A percentile compares a stretch with the other conserved stretches of the same genome.
These are phyloP conservation scores for Eupleurogrammus muticus DNA, from an alignment of 2,797 vertebrate species.

Conservation along the genomic window DNA sequence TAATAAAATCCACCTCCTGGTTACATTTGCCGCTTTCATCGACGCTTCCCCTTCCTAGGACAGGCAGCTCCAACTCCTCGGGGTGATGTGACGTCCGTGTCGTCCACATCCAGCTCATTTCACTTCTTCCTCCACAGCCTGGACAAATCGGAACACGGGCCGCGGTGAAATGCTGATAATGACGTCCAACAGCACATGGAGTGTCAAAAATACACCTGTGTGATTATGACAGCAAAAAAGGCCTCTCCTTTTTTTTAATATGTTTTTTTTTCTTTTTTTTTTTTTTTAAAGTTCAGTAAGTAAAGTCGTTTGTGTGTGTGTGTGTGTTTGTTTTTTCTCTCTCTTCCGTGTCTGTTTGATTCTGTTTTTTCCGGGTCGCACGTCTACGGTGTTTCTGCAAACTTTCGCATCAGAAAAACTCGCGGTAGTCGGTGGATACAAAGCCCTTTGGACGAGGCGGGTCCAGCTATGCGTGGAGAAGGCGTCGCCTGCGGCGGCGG, in stretches of 20 bases:
- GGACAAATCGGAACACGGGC: slow-evolving; percentile 27
- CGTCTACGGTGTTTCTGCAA: slow-evolving; percentile 34
- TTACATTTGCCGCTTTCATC: slow-evolving; percentile 34
- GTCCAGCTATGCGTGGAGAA: slow-evolving; percentile 53
- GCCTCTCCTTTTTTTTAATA: slow-evolving; percentile 71
- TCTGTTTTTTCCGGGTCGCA: slow-evolving; percentile 41
- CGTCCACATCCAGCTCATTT: slow-evolving; percentile 44
- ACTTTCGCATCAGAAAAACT: slow-evolving; percentile 49
- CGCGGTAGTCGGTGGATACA: slow-evolving; percentile 40
- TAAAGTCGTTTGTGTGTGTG: slow-evolving; percentile 49
- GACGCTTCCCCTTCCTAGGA: slow-evolving; percentile 30
- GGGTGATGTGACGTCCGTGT: slow-evolving; percentile 52
- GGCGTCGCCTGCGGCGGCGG: slow-evolving; percentile 19
- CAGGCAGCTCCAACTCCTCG: slow-evolving; percentile 41
- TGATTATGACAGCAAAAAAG: slow-evolving; percentile 73
- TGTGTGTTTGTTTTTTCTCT: slow-evolving; percentile 31
- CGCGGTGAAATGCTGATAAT: slow-evolving; percentile 46
- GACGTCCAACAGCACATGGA: slow-evolving; percentile 52
- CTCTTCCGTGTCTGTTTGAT: slow-evolving; percentile 30
- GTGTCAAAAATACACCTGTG: slow-evolving; percentile 54
- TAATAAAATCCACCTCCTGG: no score
- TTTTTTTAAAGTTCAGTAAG: slow-evolving; percentile 39
- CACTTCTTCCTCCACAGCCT: slow-evolving; percentile 12
- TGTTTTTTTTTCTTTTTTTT: neutral
- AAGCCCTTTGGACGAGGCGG: slow-evolving; percentile 70